Evolutionary conservation across 2,888 invertebrate genomes (phyloP).

Genomic region (Pogonocherus hispidulus): DNA sequence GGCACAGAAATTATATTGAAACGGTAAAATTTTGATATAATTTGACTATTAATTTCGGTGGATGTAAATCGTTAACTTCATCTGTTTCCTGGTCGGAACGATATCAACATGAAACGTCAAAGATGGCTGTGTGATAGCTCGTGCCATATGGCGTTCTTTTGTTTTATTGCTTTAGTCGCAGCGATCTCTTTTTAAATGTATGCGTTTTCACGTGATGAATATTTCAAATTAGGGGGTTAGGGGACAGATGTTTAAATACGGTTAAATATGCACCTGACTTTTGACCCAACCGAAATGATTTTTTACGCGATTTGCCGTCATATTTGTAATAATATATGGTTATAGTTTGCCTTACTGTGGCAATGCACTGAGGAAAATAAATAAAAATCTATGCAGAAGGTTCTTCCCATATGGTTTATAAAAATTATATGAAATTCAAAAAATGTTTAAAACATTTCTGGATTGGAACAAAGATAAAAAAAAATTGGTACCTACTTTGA

Average conservation of each 20-base stretch:
- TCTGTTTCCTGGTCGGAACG: conserved; percentile 29
- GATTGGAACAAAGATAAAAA: no score
- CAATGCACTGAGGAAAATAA: neutral
- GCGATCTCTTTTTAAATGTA: conserved; percentile 46
- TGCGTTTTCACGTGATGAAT: conserved; percentile 49
- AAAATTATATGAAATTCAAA: no score
- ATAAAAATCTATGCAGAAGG: neutral
- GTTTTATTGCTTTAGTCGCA: conserved; percentile 47
- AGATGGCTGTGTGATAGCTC: conserved; percentile 37
- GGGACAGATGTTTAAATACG: conserved; percentile 58
- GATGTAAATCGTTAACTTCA: conserved; percentile 10
- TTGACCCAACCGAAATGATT: conserved; percentile 56
- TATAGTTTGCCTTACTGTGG: no score
- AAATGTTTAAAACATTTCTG: no score
- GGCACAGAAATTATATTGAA: no score
- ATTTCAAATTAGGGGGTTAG: conserved; percentile 51
- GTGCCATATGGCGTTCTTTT: conserved; percentile 57
- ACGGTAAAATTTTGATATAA: no score
- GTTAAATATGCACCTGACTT: conserved; percentile 60
- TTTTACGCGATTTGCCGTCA: conserved; percentile 28
- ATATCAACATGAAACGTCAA: conserved; percentile 28
- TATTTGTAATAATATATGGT: neutral
- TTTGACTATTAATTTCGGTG: no score
- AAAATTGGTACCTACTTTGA: no score
- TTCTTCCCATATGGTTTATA: no score